A percentile compares a stretch with the other conserved stretches of the same genome.
Conservation (phyloP, 2,113 vertebrate species). For the Delphinus delphis region DNA sequence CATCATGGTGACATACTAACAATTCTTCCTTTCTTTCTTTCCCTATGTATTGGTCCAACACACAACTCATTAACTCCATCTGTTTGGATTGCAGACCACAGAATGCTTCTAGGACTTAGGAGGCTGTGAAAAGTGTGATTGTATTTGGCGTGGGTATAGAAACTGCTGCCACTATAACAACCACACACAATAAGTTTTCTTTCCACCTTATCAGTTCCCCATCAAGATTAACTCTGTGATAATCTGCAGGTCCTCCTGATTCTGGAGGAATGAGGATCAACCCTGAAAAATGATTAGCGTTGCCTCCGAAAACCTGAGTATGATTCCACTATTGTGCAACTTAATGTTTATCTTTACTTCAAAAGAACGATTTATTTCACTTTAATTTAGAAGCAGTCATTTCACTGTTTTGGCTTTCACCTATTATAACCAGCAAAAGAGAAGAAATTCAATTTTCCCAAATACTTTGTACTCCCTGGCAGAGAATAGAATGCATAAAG, state of each 20-base stretch:
- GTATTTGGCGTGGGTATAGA: slow-evolving; percentile 41
- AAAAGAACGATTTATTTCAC: neutral
- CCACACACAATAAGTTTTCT: slow-evolving; percentile 33
- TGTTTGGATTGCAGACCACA: slow-evolving; percentile 13
- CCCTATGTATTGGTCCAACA: slow-evolving; percentile 55
- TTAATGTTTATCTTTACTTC: slow-evolving; percentile 46
- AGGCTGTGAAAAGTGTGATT: slow-evolving; percentile 36
- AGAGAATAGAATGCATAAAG: neutral
- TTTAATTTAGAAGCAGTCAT: slow-evolving; percentile 27
- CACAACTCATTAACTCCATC: slow-evolving; percentile 57
- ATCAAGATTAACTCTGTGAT: slow-evolving; percentile 54
- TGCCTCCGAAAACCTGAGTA: slow-evolving; percentile 13
- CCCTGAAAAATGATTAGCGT: slow-evolving; percentile 33
- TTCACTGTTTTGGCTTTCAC: neutral
- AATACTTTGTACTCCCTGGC: neutral
- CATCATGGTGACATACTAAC: slow-evolving; percentile 7
- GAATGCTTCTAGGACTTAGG: slow-evolving; percentile 35
- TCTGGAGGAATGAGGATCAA: slow-evolving; percentile 57
- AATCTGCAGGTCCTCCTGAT: slow-evolving; percentile 12
- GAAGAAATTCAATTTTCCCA: neutral
- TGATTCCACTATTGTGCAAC: neutral
- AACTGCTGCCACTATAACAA: slow-evolving; percentile 22
- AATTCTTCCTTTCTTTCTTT: slow-evolving; percentile 15
- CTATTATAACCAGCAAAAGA: slow-evolving; percentile 51
- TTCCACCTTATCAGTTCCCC: slow-evolving; percentile 20